Percentiles rank a stretch among this genome's conserved stretches.
Evolutionary conservation across 2,797 vertebrate species (phyloP).

Genomic region (Picus viridis): DNA sequence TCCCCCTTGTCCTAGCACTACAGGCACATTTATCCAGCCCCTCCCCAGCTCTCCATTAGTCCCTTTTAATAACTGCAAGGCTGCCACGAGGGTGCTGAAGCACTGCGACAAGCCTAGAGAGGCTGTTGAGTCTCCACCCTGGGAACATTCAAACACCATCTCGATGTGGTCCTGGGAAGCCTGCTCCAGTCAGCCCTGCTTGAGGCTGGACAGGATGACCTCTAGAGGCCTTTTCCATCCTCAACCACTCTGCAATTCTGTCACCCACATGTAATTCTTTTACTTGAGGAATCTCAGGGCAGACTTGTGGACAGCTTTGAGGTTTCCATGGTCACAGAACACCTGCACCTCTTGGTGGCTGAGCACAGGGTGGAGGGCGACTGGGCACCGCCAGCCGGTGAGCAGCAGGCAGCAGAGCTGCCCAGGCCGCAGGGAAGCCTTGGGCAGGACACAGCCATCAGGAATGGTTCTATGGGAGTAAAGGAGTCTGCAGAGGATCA

Average conservation of each 20-base stretch:
- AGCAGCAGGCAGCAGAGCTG: conserved; percentile 87
- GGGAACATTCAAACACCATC: neutral
- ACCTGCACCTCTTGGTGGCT: conserved; percentile 85
- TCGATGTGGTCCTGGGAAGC: neutral
- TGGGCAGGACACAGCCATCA: conserved; percentile 86
- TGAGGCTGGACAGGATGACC: too few species aligned
- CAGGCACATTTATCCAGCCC: too few species aligned
- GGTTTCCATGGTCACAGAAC: conserved; percentile 92
- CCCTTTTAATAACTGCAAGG: too few species aligned
- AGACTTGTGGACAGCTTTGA: conserved; percentile 78
- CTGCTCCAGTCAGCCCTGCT: too few species aligned
- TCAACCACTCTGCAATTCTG: accelerated
- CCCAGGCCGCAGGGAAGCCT: conserved; percentile 81
- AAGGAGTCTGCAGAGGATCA: conserved; percentile 81
- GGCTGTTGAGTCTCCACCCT: too few species aligned
- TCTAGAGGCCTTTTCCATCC: neutral
- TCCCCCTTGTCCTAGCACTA: too few species aligned
- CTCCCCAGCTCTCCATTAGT: too few species aligned
- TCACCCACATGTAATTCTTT: accelerated
- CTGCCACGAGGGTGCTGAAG: neutral
- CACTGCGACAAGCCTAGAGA: neutral
- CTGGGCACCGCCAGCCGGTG: conserved; percentile 90
- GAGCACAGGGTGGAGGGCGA: conserved; percentile 85
- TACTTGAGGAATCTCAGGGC: conserved; percentile 89
- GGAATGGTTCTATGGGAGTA: conserved; percentile 84